Evolutionary conservation across 2,888 invertebrate species (phyloP).

Genomic region (Ochropacha duplaris): DNA sequence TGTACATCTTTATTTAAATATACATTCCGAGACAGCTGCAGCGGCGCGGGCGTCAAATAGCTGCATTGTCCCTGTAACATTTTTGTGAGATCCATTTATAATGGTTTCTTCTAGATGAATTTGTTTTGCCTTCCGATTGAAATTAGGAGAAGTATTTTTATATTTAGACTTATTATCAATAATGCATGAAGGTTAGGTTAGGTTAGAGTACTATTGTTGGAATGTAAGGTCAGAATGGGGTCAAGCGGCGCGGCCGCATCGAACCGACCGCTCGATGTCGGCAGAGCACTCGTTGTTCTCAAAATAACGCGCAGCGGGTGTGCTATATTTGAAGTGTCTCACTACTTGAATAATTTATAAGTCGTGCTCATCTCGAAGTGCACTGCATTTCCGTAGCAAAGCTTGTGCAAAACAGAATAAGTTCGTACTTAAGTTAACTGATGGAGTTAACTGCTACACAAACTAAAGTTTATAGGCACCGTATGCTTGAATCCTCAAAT

Average conservation of each 20-base stretch:
- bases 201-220: constrained; percentile 23
- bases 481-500: not conserved
- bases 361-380: constrained; percentile 67
- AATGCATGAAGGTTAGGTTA: constrained; percentile 1
- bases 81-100: not conserved
- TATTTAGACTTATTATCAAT: not conserved
- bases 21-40: not conserved
- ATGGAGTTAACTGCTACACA: constrained; percentile 31
- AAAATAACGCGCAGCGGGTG: constrained; percentile 71
- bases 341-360: constrained; percentile 81
- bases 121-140: not conserved
- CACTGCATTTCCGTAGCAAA: constrained; percentile 70
- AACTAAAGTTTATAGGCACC: constrained; percentile 15
- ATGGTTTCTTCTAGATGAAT: not conserved
- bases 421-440: constrained; percentile 49
- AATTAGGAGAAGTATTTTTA: not conserved
- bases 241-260: constrained; percentile 47
- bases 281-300: constrained; percentile 59
- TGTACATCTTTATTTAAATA: not conserved
- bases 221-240: constrained; percentile 43
- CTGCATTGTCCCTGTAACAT: not conserved
- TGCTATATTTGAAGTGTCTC: constrained; percentile 79
- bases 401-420: constrained; percentile 53
- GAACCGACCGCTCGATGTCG: constrained; percentile 33
- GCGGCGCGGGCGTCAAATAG: too few species aligned